These are phyloP conservation scores for Aproaerema taeniolella DNA, from an alignment of 2,888 invertebrate species.

Conservation along the genomic window DNA sequence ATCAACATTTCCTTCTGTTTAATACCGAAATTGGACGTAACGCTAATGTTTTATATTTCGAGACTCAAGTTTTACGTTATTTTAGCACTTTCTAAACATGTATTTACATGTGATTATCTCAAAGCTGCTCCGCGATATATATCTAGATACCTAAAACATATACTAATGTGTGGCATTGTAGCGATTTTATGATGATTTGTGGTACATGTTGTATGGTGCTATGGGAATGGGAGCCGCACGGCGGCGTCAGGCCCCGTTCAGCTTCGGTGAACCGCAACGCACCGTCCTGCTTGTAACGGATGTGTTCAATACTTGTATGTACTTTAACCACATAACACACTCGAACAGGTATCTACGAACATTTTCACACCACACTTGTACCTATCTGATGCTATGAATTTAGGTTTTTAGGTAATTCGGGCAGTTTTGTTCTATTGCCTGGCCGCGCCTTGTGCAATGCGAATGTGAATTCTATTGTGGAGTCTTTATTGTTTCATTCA, in stretches of 20 bases:
- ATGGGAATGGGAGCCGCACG: slow-evolving; percentile 31
- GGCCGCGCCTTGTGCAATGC: slow-evolving; percentile 40
- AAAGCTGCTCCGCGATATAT: slow-evolving; percentile 51
- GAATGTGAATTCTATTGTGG: slow-evolving; percentile 45
- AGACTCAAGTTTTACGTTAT: too few relatives aligned
- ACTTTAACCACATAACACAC: not conserved
- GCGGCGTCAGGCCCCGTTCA: slow-evolving; percentile 53
- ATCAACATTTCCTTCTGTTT: slow-evolving; percentile 8
- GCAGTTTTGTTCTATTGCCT: slow-evolving; percentile 27
- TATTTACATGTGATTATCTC: slow-evolving; percentile 43
- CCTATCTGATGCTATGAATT: slow-evolving; percentile 20
- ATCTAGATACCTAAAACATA: slow-evolving; percentile 31
- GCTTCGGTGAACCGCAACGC: slow-evolving; percentile 68
- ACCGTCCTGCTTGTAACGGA: slow-evolving; percentile 65
- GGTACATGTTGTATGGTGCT: too few relatives aligned
- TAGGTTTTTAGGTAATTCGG: slow-evolving; percentile 40
- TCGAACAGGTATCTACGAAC: slow-evolving; percentile 2
- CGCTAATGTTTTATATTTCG: not conserved
- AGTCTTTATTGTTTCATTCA: slow-evolving; percentile 32
- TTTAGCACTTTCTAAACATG: slow-evolving; percentile 52
- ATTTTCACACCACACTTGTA: slow-evolving; percentile 1
- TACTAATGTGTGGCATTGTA: too few relatives aligned
- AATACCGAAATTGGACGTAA: too few relatives aligned
- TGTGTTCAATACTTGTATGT: slow-evolving; percentile 51
- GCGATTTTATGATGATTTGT: too few relatives aligned